Evolutionary conservation across 2,888 invertebrate species (phyloP), one percentile per base, ranked within the genome.

Genomic region (Erebia palarica): DNA sequence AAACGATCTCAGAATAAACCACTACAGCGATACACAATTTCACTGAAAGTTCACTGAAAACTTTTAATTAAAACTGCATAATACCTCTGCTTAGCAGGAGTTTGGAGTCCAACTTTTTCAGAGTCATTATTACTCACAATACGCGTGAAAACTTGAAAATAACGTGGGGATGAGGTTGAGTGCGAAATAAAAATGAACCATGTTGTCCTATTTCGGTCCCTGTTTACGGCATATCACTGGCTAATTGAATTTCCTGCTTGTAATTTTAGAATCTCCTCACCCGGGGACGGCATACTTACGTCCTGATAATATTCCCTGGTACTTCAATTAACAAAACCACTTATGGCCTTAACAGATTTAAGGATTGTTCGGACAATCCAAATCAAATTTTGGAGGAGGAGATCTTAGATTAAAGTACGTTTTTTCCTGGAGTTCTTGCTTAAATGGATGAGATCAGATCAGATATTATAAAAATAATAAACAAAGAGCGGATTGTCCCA

Each of bases 171-270:
- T 78, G 79, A 73, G 74, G 77, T 80, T 79, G 81, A 83, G 82
- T 83, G 85, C 85, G 75, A 87, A 87, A 88, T 87, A 87, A 89
- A 86, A 87, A 82, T 87, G 89, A 86, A 82, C 85, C 70, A 81
- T 78, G 76, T 80, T 84, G 86, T 87, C 86, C 89, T 91, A 91
- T 91, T 92, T 91, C 84, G 83, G 87, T 87, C 87, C 89, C 90
- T 89, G 84, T 88, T 91, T 89, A 90, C 83, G 80, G 84, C 86
- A 86, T 87, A 90, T 89, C 89, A 87, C 88, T 77, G 84, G 85
- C 87, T 87, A 91, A 92, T 92, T 92, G 86, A 92, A 92, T 91
- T 86, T 92, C 92, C 92, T 90, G 91, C 85, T 88, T 91, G 87
- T 88, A 88, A 86, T 92, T 90, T 79, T 78, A 80, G 80, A 77